Conservation (phyloP, 2,113 vertebrate species). For the Psammodynastes pulverulentus region DNA sequence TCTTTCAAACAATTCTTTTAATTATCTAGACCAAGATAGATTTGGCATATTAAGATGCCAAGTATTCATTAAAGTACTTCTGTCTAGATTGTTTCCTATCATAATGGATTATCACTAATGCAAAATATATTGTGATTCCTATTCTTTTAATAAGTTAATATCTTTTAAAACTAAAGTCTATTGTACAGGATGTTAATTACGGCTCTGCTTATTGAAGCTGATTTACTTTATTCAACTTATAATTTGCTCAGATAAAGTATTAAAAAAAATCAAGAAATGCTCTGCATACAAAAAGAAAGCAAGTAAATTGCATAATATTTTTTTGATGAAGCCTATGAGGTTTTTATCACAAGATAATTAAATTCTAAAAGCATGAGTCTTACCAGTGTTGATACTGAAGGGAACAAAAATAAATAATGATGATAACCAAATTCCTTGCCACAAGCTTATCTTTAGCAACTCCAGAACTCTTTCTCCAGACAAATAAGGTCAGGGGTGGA, state of each 20-base stretch:
- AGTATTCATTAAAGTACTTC: constrained; percentile 51
- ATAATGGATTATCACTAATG: constrained; percentile 40
- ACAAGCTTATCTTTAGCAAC: background rate
- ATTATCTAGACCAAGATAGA: constrained; percentile 47
- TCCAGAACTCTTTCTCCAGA: background rate
- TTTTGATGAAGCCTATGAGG: constrained; percentile 29
- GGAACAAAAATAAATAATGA: background rate
- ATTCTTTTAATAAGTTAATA: constrained; percentile 57
- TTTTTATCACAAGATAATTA: constrained; percentile 37
- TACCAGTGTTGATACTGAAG: background rate
- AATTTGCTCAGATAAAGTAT: constrained; percentile 44
- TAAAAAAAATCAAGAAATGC: constrained; percentile 34
- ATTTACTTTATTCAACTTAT: constrained; percentile 51
- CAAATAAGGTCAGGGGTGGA: background rate
- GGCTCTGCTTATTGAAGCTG: constrained; percentile 50
- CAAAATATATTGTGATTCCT: constrained; percentile 49
- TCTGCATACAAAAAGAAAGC: constrained; percentile 29
- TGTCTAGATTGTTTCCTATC: constrained; percentile 53
- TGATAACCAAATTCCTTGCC: background rate
- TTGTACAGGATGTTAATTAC: constrained; percentile 28
- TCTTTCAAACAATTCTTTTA: constrained; percentile 60
- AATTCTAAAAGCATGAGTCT: constrained; percentile 36
- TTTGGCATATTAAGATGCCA: constrained; percentile 47
- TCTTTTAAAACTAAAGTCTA: constrained; percentile 48
- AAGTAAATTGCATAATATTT: constrained; percentile 42